A percentile compares a stretch with the other conserved stretches of the same genome.
These are phyloP conservation scores for Saimiri boliviensis DNA, from an alignment of 2,113 vertebrate species.

Conservation along the genomic window DNA sequence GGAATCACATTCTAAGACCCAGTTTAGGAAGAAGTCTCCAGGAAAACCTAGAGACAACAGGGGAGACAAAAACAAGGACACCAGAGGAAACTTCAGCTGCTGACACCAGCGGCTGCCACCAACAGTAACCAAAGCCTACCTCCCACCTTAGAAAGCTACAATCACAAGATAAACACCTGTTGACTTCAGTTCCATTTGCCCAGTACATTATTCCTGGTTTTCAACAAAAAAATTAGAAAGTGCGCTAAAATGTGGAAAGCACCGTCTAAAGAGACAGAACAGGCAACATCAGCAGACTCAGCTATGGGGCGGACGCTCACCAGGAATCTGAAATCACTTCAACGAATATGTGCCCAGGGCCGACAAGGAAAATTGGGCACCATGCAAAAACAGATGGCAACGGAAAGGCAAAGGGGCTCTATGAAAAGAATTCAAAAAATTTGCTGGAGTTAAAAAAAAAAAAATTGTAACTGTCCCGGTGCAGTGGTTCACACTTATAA, in stretches of 20 bases:
- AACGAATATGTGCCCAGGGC: not conserved
- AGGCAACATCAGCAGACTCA: too few species aligned
- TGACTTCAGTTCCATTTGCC: not conserved
- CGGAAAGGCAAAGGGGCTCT: too few species aligned
- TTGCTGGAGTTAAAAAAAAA: not conserved
- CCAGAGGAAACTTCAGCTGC: rapidly evolving
- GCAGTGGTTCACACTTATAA: too few species aligned
- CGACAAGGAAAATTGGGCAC: not conserved
- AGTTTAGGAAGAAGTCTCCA: not conserved
- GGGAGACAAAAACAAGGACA: not conserved
- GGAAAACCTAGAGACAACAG: not conserved
- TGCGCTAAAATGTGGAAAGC: not conserved
- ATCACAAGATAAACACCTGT: not conserved
- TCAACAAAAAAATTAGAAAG: not conserved
- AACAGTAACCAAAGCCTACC: not conserved
- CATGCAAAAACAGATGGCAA: not conserved
- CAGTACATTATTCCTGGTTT: not conserved
- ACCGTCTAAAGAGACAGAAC: not conserved
- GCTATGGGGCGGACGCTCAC: not conserved
- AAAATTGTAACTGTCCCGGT: not conserved
- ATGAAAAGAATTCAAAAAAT: not conserved
- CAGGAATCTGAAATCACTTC: not conserved
- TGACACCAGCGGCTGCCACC: not conserved
- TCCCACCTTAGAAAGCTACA: too few species aligned
- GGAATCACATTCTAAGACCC: not conserved